phyloP scores from a whole-genome alignment of 2,888 invertebrate genomes.

The Psococerastis gibbosa region DNA sequence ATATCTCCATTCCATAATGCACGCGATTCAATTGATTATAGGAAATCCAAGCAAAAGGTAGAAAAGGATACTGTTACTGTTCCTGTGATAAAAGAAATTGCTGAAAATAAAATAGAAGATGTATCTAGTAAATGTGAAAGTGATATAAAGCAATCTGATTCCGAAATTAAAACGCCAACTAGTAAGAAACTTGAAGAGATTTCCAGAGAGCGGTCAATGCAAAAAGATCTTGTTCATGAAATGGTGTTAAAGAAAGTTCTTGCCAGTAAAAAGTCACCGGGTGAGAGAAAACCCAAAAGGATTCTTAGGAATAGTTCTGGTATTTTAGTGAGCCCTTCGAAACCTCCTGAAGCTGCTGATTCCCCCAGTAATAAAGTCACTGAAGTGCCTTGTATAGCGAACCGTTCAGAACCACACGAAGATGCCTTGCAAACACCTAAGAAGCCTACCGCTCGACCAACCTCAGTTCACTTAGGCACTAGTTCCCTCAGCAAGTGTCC shows the following conservation, averaged over 20 bases:
- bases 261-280: constrained; percentile 37
- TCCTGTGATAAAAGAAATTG: constrained; percentile 28
- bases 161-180: constrained; percentile 24
- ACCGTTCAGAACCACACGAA: constrained; percentile 12
- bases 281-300: constrained; percentile 37
- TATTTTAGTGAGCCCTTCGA: constrained; percentile 16
- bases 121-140: constrained; percentile 20
- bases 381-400: constrained; percentile 16
- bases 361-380: constrained; percentile 7
- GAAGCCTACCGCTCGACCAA: constrained; percentile 17
- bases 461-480: constrained; percentile 16
- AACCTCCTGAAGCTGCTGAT: constrained; percentile 11
- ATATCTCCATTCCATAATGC: constrained; percentile 50
- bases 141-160: constrained; percentile 15
- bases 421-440: too few species aligned
- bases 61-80: constrained; percentile 13
- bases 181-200: constrained; percentile 54
- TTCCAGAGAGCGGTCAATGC: constrained; percentile 58
- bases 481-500: constrained; percentile 9
- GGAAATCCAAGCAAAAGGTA: constrained; percentile 32
- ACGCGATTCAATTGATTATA: constrained; percentile 44
- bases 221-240: constrained; percentile 66
- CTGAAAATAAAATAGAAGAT: constrained; percentile 27
- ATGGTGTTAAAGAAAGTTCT: constrained; percentile 62
- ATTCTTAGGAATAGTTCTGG: constrained; percentile 15